Conservation (phyloP, 2,888 invertebrate genomes). For the Taphrorychus bicolor region DNA sequence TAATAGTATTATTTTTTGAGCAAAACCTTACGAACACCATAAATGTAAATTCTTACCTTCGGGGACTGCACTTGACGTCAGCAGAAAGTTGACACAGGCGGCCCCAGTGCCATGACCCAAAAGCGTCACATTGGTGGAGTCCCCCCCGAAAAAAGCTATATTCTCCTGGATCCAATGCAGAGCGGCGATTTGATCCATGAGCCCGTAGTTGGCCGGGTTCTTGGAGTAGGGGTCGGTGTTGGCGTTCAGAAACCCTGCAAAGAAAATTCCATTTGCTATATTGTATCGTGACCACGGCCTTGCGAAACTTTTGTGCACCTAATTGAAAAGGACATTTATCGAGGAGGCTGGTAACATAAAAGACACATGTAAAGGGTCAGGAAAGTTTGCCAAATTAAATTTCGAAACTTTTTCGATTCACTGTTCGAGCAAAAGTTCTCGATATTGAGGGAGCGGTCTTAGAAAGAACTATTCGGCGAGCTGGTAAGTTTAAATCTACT, state of each 20-base stretch:
- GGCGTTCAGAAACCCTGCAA: slow-evolving; percentile 85
- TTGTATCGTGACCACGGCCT: neutral
- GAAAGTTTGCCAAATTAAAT: slow-evolving; percentile 55
- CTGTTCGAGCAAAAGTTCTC: slow-evolving; percentile 49
- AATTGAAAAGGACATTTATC: slow-evolving; percentile 37
- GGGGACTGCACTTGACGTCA: slow-evolving; percentile 92
- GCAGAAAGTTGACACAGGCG: slow-evolving; percentile 92
- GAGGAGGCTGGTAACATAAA: slow-evolving; percentile 37
- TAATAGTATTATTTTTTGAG: too few species aligned
- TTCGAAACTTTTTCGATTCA: slow-evolving; percentile 56
- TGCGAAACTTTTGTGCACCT: slow-evolving; percentile 12
- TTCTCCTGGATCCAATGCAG: slow-evolving; percentile 97
- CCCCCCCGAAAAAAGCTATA: slow-evolving; percentile 93
- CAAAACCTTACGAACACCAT: neutral
- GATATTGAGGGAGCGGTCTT: slow-evolving; percentile 39
- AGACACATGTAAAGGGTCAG: slow-evolving; percentile 47
- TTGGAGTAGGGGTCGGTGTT: slow-evolving; percentile 86
- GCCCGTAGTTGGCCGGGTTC: slow-evolving; percentile 94
- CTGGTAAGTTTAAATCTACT: slow-evolving; percentile 49
- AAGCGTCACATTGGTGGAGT: slow-evolving; percentile 90
- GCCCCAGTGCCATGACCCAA: slow-evolving; percentile 97
- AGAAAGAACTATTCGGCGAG: slow-evolving; percentile 54
- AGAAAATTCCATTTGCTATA: neutral
- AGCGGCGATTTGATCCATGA: slow-evolving; percentile 96
- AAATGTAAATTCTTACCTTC: slow-evolving; percentile 76